Evolutionary conservation across 2,888 invertebrate species (phyloP), one percentile per base, ranked within the genome.

Genomic region (Salpingus planirostris): DNA sequence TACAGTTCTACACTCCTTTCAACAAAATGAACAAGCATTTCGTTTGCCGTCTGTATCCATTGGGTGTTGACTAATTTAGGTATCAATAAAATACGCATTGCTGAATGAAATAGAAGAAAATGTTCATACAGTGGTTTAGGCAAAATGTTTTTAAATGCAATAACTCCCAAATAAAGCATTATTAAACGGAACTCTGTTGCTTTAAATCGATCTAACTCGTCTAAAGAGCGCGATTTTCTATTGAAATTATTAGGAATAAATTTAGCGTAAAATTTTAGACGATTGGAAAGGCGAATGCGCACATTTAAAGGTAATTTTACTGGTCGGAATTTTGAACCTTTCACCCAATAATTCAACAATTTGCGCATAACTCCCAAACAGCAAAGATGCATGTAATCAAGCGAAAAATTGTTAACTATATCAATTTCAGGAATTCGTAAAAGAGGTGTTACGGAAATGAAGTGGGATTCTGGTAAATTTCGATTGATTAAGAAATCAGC

Each of bases 361-460:
- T 23, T 23, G 11, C 6, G 3, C 23, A 23, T 23, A 7, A 23
- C 23, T 5, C 23, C 23, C 12, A 23, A 5, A 23, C 23, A 23
- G 8, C 23, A 23, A 5, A 23, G 8, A 23, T 23, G 23, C 23
- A 23, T 23, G 4, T 23, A 23, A 7, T 23, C 23, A 37, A 65
- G 63, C 43, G 58, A 55, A 36, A 66, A 61, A 49, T 73, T 70
- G 38, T 72, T 72, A 50, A 69, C 70, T 60, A 67, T 71, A 43
- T 69, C 69, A 40, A 52, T 66, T 11, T 23, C 12, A 2, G 12
- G 21, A 15, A 31, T 24, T 15, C 31, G 10, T 11, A 10, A 13
- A 3, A 40, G 18, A 4, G 32, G 13, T 11, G 27, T 21, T 12
- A 18, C n/a, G 2, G 13, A 26, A 15, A 14, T 27, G 7, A 37